Base-by-base conservation (phyloP, 2,797 vertebrate genomes). In the Danio albolineatus region DNA sequence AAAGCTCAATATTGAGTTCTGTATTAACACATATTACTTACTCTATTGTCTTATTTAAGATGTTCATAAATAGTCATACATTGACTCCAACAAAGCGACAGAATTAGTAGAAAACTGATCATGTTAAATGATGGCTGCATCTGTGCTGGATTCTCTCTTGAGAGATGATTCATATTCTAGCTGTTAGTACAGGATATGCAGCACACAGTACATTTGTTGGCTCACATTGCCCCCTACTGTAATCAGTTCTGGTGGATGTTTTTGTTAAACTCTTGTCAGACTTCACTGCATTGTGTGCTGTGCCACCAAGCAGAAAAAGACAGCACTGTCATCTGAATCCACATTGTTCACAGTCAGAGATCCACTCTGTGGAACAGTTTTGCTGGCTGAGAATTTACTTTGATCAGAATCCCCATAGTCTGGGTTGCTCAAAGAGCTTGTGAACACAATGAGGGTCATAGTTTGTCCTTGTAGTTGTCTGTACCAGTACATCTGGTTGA, bases 251-350 rank as follows among this genome's bases (percentile, higher is more conserved):
- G 4, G 7, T 16, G 46, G 48, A 17, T 16, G 39, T 59, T 85
- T 80, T 75, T 81, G 83, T 86, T 85, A 0, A 43, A 82, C 69
- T 62, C 69, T 51, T 0, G 43, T 38, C 6, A 41, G 10, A 73
- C 12, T 57, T 70, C 85, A 67, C 51, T 46, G 4, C 81, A 85
- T 82, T 81, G 75, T 66, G 79, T 88, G 83, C 28, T 85, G 0
- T 16, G 73, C 85, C 7, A 86, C 85, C 28, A 83, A 84, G 82
- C 89, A 90, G 81, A 91, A 81, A 80, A 88, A 89, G 54, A 85
- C 0, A 16, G 76, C 88, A 10, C 48, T 6, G 21, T 88, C 88
- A 62, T n/a, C 53, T 6, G 82, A 16, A 41, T 38, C 48, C 67
- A 89, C 7, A 5, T 82, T 81, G 46, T 84, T 86, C 61, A 84